Evolutionary conservation across 1,140 invertebrate genomes (phyloP), one percentile per base, ranked within the genome.

Genomic region (Neoseiulus cucumeris): DNA sequence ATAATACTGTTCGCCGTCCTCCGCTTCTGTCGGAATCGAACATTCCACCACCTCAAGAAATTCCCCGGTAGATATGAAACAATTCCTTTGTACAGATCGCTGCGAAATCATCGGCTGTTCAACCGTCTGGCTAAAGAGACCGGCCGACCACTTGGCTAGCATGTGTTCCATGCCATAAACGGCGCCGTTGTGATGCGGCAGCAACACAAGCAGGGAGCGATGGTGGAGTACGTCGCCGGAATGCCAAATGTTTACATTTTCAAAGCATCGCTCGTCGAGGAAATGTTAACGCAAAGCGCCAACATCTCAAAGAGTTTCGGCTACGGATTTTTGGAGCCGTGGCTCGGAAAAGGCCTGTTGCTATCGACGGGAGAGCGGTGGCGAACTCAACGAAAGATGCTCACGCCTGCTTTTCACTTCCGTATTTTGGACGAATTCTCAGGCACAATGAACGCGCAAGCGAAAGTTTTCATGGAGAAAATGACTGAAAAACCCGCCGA

Each of bases 371-470:
- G 86, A 42, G 74, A 76, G 14, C 88, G 87, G 76, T 94, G 90
- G 89, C 81, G 82, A 51, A 71, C 73, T 0, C 77, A 87, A 17
- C 78, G 89, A 64, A 89, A 91, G 76, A 81, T 94, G 71, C 84
- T 94, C 7, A 93, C 89, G 1, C 90, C 90, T 22, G 84, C 89
- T 0, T 93, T 94, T 74, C 90, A n/a, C n/a, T n/a, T n/a, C n/a
- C n/a, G n/a, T n/a, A n/a, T n/a, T n/a, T n/a, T n/a, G n/a, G n/a
- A n/a, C 69, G 82, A 87, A 68, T 93, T 92, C 72, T 71, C 89
- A 7, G 81, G 83, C 20, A 81, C 90, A 1, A 89, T 94, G 74
- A 84, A 85, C 69, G 83, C 86, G 68, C 86, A 91, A 69, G 79
- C 82, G 30, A 74, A 80, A 4, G 77, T 82, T 20, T 76, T 93